A percentile compares a stretch with the other conserved stretches of the same genome.
phyloP scores from a whole-genome alignment of 2,797 vertebrate genomes.

The Girardinus metallicus region DNA sequence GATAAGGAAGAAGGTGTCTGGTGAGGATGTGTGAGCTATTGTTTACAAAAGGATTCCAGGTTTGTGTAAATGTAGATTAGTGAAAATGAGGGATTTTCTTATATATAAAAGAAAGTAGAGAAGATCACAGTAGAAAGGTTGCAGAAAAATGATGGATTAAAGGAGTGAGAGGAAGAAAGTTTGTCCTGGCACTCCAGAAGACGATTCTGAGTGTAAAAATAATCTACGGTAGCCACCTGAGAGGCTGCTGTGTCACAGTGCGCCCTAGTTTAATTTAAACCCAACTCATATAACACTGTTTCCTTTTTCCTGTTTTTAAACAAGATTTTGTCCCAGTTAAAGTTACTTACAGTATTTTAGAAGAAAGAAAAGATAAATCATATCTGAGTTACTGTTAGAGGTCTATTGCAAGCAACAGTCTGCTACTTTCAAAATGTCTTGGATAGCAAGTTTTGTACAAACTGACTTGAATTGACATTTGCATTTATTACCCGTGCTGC shows the following conservation, averaged over 20 bases:
- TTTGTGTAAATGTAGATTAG: constrained; percentile 21
- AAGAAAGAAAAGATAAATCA: constrained; percentile 34
- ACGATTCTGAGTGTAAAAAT: constrained; percentile 82
- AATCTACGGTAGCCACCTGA: constrained; percentile 83
- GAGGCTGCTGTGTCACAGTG: constrained; percentile 82
- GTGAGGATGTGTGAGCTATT: constrained; percentile 7
- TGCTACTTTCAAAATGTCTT: constrained; percentile 17
- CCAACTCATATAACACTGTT: constrained; percentile 67
- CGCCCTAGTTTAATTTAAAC: constrained; percentile 82
- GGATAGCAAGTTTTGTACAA: constrained; percentile 34
- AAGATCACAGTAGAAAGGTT: constrained; percentile 11
- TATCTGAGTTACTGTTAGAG: constrained; percentile 23
- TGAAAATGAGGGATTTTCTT: constrained; percentile 8
- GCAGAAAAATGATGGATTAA: constrained; percentile 43
- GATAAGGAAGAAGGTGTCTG: constrained; percentile 8
- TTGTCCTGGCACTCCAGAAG: constrained; percentile 80
- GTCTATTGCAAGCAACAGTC: constrained; percentile 23
- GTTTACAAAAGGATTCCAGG: constrained; percentile 14
- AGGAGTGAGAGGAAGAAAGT: constrained; percentile 66
- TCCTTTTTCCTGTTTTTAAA: constrained; percentile 35
- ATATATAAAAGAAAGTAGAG: constrained; percentile 3
- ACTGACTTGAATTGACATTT: constrained; percentile 34
- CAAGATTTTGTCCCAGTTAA: constrained; percentile 73
- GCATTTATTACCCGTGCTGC: constrained; percentile 49
- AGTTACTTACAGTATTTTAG: constrained; percentile 59